Base-by-base conservation (phyloP, 2,113 vertebrate species). In the Elaphurus davidianus region DNA sequence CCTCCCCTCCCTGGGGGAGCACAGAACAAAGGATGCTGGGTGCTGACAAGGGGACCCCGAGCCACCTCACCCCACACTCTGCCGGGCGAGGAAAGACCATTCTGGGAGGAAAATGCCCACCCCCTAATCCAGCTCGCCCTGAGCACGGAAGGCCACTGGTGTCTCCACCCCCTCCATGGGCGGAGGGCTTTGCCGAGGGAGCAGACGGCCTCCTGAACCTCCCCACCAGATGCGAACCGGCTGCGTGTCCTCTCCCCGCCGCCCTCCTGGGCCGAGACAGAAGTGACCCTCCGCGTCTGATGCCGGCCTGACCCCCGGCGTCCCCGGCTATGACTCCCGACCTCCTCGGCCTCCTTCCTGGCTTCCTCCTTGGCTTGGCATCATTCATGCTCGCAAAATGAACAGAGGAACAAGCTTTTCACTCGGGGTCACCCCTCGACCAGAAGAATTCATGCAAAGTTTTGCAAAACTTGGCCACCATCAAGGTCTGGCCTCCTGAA, bases 341-440 rank as follows among this genome's bases (percentile, higher is more conserved):
- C 91, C 95, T 91, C 76, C 78, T 86, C 25, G 10, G 25, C 50
- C 1, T 0, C 0, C 0, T 14, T 86, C 30, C 84, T 6, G 10
- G 82, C 57, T 16, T 83, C 7, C 55, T 82, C 95, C 23, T 83
- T 10, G 12, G 40, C 1, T 4, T 76, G 88, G 28, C n/a, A 6
- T 95, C 27, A 23, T 87, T 96, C 36, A 2, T 55, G 43, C 40
- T 0, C 0, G 27, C 57, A 28, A 91, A 83, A 86, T 4, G 57
- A 74, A 81, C 2, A 0, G 13, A 64, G 19, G 16, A 45, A 12
- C 0, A 0, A 30, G 86, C 82, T 45, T 55, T 0, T 1, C n/a
- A 0, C 95, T 84, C 36, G 10, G 86, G 67, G 55, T 36, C 85
- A 40, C 30, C 84, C 7, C 13, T 52, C 2, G 1, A 11, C 28